Conservation (phyloP, 1,140 invertebrate genomes). For the Parasteatoda tepidariorum region DNA sequence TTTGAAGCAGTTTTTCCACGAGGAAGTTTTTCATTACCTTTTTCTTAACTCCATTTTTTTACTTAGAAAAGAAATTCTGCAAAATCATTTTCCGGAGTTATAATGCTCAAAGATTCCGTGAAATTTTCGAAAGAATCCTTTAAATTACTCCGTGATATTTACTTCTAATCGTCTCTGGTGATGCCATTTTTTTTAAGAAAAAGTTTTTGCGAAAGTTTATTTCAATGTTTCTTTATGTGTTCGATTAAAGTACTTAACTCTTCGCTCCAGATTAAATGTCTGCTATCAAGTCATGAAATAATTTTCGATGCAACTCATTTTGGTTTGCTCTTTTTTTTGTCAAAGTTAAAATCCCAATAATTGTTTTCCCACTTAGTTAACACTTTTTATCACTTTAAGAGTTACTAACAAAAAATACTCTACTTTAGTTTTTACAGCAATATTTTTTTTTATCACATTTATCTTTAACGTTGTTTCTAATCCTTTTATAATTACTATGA, state of each 20-base stretch:
- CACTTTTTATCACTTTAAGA: no score
- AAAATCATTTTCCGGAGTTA: constrained; percentile 16
- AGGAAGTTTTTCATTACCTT: not conserved
- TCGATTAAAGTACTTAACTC: constrained; percentile 29
- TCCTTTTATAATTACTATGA: no score
- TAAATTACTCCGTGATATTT: constrained; percentile 43
- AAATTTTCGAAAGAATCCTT: not conserved
- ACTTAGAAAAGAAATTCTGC: not conserved
- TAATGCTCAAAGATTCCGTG: constrained; percentile 14
- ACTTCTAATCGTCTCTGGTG: not conserved
- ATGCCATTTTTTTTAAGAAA: not conserved
- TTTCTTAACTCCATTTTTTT: constrained; percentile 15
- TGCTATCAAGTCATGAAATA: not conserved
- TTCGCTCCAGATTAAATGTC: not conserved
- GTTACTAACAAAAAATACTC: no score
- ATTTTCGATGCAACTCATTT: not conserved
- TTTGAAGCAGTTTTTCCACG: not conserved
- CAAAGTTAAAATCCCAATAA: not conserved
- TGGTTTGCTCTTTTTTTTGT: not conserved
- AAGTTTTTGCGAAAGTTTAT: constrained; percentile 2
- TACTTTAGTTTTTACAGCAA: no score
- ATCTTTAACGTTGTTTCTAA: no score
- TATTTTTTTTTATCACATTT: no score
- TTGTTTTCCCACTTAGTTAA: constrained; percentile 24
- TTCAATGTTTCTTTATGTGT: constrained; percentile 13